A percentile compares a stretch with the other conserved stretches of the same genome.
Evolutionary conservation across 2,888 invertebrate species (phyloP).

Genomic region (Macaria liturata): DNA sequence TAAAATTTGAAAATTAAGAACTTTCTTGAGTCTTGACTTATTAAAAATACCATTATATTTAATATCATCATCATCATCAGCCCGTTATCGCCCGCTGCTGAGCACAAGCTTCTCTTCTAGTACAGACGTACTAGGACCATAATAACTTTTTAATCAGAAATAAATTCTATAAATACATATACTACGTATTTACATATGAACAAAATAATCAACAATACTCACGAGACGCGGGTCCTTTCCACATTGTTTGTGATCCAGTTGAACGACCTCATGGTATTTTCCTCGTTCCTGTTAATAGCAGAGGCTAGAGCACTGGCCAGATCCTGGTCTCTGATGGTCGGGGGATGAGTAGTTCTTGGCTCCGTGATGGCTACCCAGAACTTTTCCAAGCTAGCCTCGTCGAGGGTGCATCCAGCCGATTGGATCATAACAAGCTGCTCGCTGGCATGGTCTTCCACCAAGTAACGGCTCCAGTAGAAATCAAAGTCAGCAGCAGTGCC

Average conservation of each 20-base stretch:
- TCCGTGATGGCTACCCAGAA: slow-evolving; percentile 58
- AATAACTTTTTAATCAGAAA: too few species aligned
- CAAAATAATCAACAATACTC: slow-evolving; percentile 34
- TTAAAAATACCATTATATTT: too few species aligned
- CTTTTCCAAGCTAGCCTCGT: slow-evolving; percentile 57
- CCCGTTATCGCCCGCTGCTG: too few species aligned
- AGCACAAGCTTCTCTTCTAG: too few species aligned
- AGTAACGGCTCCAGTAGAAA: slow-evolving; percentile 85
- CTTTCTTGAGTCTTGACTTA: too few species aligned
- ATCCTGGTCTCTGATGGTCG: slow-evolving; percentile 69
- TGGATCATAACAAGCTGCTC: slow-evolving; percentile 87
- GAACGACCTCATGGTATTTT: slow-evolving; percentile 81
- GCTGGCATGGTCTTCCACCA: slow-evolving; percentile 82
- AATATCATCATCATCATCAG: too few species aligned
- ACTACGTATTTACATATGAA: too few species aligned
- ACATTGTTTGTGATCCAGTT: slow-evolving; percentile 73
- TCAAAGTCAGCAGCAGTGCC: slow-evolving; percentile 86
- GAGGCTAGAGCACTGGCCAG: slow-evolving; percentile 64
- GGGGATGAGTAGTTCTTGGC: slow-evolving; percentile 34
- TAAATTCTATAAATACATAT: too few species aligned
- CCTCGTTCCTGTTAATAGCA: slow-evolving; percentile 80
- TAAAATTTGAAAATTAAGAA: neutral
- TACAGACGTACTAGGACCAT: too few species aligned
- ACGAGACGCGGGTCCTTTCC: slow-evolving; percentile 42
- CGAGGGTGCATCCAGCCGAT: slow-evolving; percentile 87